Percentiles rank a stretch among this genome's conserved stretches.
Conservation (phyloP, 2,888 invertebrate species). For the Kryphioiulus occultus region DNA sequence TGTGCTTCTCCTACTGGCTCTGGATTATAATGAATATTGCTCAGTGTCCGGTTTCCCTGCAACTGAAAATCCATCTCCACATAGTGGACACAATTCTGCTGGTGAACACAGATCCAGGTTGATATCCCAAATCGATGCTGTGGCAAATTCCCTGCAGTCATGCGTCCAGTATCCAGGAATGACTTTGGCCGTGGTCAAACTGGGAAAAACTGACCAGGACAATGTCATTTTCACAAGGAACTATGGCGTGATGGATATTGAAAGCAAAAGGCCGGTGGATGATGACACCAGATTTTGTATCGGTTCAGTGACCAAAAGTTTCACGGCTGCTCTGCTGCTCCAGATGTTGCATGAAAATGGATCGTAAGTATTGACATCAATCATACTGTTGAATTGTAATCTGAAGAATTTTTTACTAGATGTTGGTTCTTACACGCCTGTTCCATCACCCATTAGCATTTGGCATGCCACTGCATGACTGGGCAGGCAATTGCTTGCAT, state of each 20-base stretch:
- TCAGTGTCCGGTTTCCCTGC: not conserved
- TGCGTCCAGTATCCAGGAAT: conserved; percentile 52
- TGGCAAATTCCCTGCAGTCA: conserved; percentile 24
- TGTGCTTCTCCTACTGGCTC: not conserved
- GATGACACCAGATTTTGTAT: conserved; percentile 51
- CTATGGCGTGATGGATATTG: conserved; percentile 52
- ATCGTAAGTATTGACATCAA: conserved; percentile 49
- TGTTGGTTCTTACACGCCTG: not conserved
- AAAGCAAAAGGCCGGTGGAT: conserved; percentile 46
- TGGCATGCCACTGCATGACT: no score
- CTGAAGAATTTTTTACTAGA: not conserved
- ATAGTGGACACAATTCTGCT: not conserved
- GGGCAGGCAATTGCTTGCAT: no score
- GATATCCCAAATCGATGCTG: conserved; percentile 7
- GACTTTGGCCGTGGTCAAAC: conserved; percentile 46
- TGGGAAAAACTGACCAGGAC: not conserved
- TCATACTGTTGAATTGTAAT: not conserved
- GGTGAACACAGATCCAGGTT: not conserved
- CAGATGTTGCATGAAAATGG: conserved; percentile 50
- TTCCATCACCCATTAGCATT: not conserved
- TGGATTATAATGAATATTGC: not conserved
- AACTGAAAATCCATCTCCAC: not conserved
- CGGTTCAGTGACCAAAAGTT: conserved; percentile 52
- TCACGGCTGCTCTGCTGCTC: conserved; percentile 52
- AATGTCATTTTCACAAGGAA: conserved; percentile 21